Base-by-base conservation (phyloP, 1,140 invertebrate species). In the Saccostrea cuccullata region DNA sequence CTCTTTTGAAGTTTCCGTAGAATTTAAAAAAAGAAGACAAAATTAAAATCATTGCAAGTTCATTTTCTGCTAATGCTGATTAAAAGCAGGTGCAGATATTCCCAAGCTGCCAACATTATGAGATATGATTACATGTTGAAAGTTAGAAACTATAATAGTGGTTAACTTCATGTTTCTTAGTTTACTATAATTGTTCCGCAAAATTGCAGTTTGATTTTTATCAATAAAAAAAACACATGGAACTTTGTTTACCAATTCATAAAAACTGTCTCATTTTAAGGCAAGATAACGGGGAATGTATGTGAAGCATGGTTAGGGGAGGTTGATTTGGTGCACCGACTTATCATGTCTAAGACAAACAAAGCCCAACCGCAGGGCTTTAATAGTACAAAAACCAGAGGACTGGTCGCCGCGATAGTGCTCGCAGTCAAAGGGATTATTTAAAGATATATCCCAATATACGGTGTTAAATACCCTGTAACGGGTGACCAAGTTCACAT, bases 361-460 rank as follows among this genome's bases (percentile, higher is more conserved):
- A 73, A 73, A 73, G 70, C 70, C 70, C 11, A 73, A 73, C 70
- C 70, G 70, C 70, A 73, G 23, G 70, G 70, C 70, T 73, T 73
- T 73, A 73, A 73, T 30, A 73, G 70, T 73, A 73, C 70, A 73
- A 73, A 73, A 73, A 11, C 30, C 6, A 26, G 26, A 23, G 70
- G 70, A 73, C 70, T 36, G 70, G 70, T 36, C 26, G 70, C 11
- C 8, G 11, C 30, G 70, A 73, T 73, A 73, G 70, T 36, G 70
- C 23, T 73, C 30, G 13, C 70, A 9, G 26, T 12, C 1, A 26
- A 73, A 13, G 70, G 70, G 70, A 73, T 73, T 73, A 73, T 73
- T 26, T 13, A 36, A 73, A 73, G 70, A 26, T 73, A 73, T 47
- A 47, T 73, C 11, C 8, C 70, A 36, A 30, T 15, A 73, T 73